A percentile compares a stretch with the other conserved stretches of the same genome.
phyloP scores from a whole-genome alignment of 2,797 vertebrate genomes.

The Pelochelys cantorii region DNA sequence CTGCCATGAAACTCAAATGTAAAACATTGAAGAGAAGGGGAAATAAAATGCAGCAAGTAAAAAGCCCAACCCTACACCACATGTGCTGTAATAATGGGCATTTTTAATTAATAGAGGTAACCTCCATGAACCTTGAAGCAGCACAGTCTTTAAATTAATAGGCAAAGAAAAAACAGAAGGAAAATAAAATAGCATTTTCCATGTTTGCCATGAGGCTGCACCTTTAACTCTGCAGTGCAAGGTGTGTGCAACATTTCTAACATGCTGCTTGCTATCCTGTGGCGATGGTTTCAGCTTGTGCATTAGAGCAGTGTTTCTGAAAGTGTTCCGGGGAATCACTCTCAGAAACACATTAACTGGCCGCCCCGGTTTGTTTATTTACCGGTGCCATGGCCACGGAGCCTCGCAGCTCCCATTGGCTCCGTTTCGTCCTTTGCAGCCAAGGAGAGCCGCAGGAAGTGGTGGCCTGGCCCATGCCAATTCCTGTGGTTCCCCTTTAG shows the following conservation, averaged over 20 bases:
- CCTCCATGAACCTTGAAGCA: not conserved
- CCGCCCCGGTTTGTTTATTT: no score
- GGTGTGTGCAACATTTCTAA: conserved; percentile 26
- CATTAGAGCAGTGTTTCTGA: not conserved
- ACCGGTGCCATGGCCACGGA: no score
- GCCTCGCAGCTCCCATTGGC: no score
- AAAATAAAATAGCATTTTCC: conserved; percentile 36
- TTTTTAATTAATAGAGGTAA: conserved; percentile 27
- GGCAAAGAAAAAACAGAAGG: conserved; percentile 41
- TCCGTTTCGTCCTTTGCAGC: no score
- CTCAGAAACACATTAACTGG: no score
- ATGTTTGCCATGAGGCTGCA: not conserved
- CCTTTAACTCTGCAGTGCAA: not conserved
- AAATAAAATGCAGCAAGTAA: not conserved
- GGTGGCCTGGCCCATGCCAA: no score
- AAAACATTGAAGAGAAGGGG: not conserved
- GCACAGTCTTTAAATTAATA: conserved; percentile 8
- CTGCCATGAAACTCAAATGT: conserved; percentile 12
- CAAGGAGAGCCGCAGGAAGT: no score
- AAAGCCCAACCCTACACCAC: not conserved
- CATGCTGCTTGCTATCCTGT: conserved; percentile 6
- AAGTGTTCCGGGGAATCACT: no score
- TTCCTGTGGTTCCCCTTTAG: no score
- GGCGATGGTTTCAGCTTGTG: conserved; percentile 4
- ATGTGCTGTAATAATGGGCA: conserved; percentile 14